Conservation (phyloP, 2,113 vertebrate species). For the Paraplagusia blochii region DNA sequence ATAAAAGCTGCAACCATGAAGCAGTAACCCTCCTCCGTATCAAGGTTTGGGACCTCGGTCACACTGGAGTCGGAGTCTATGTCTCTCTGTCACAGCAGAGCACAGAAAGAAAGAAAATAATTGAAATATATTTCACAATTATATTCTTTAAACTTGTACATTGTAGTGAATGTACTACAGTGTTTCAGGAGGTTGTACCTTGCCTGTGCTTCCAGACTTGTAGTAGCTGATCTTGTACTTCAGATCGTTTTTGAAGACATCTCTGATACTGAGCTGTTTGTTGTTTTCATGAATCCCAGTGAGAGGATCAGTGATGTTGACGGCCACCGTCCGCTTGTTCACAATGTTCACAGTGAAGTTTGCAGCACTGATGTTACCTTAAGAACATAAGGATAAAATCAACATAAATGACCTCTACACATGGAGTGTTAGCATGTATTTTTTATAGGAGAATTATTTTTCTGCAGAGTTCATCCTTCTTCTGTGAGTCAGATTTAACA, state of each 20-base stretch:
- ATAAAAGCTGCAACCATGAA: constrained; percentile 81
- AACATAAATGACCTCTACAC: too few relatives aligned
- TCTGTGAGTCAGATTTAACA: too few relatives aligned
- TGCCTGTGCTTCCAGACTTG: constrained; percentile 84
- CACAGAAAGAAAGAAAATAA: too few relatives aligned
- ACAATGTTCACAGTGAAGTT: constrained; percentile 55
- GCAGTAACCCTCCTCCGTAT: constrained; percentile 81
- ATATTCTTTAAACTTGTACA: too few relatives aligned
- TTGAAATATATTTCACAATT: too few relatives aligned
- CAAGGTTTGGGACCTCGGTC: constrained; percentile 65
- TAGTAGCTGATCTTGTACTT: constrained; percentile 82
- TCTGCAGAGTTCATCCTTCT: too few relatives aligned
- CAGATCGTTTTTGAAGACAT: constrained; percentile 80
- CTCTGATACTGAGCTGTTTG: constrained; percentile 77
- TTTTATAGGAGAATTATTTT: too few relatives aligned
- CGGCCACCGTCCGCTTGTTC: constrained; percentile 52
- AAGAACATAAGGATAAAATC: constrained; percentile 15
- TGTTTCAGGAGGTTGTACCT: constrained; percentile 64
- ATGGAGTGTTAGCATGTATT: too few relatives aligned
- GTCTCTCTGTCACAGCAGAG: constrained; percentile 72
- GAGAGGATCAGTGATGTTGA: constrained; percentile 76
- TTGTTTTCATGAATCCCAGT: constrained; percentile 59
- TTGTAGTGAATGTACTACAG: neutral
- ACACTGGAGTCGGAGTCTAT: constrained; percentile 49
- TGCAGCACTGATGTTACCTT: constrained; percentile 83